A percentile compares a stretch with the other conserved stretches of the same genome.
Evolutionary conservation across 2,113 vertebrate genomes (phyloP).

Genomic region (Copsychus sechellarum): DNA sequence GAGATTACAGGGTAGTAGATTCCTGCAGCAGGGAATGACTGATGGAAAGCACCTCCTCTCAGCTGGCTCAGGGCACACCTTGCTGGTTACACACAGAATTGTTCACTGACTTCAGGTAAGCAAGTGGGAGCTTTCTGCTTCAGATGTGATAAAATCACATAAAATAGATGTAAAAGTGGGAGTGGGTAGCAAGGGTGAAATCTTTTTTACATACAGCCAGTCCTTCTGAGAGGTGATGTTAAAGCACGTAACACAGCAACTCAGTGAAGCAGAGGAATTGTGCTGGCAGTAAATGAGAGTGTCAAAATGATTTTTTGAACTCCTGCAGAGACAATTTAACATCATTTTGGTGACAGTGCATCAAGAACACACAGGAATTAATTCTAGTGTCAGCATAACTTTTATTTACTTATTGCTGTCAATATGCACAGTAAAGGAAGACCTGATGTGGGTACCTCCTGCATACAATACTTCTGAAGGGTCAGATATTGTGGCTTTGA

Average conservation of each 20-base stretch:
- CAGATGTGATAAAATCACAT: not conserved
- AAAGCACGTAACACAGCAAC: not conserved
- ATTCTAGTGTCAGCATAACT: not conserved
- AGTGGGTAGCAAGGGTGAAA: not conserved
- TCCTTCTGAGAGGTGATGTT: not conserved
- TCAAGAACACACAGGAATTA: not conserved
- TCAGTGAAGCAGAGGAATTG: not conserved
- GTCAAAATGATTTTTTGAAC: not conserved
- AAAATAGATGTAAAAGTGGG: not conserved
- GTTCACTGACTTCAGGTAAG: not conserved
- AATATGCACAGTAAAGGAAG: conserved; percentile 47
- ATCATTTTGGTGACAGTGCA: not conserved
- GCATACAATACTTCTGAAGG: not conserved
- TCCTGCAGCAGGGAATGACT: not conserved
- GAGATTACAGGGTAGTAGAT: not conserved
- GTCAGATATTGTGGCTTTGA: not conserved
- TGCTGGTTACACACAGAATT: not conserved
- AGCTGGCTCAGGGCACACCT: not conserved
- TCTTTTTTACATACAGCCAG: not conserved
- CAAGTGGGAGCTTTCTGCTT: not conserved
- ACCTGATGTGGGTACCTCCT: not conserved
- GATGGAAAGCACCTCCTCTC: not conserved
- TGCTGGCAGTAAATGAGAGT: not conserved
- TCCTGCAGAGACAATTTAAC: not conserved
- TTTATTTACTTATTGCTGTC: conserved; percentile 58